Conservation (phyloP, 2,888 invertebrate genomes). For the Dasypogon diadema region DNA sequence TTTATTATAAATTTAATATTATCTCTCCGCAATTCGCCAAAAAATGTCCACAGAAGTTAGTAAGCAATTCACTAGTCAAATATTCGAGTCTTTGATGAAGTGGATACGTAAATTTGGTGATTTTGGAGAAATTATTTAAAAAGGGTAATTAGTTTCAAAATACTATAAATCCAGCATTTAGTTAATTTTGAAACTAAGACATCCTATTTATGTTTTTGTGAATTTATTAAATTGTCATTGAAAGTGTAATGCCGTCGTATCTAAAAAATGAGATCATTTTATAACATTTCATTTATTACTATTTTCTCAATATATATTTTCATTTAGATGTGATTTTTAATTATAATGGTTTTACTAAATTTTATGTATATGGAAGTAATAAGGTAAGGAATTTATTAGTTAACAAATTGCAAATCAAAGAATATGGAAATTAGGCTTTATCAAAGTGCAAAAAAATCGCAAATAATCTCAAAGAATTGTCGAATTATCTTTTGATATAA, state of each 20-base stretch:
- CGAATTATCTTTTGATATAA: neutral
- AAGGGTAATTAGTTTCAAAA: slow-evolving; percentile 18
- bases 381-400: slow-evolving; percentile 1
- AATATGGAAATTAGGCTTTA: neutral
- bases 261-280: slow-evolving; percentile 26
- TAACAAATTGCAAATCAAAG: neutral
- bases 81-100: neutral
- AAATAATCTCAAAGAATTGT: neutral
- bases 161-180: neutral
- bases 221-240: slow-evolving; percentile 28
- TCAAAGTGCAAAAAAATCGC: neutral
- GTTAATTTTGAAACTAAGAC: neutral
- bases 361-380: slow-evolving; percentile 5
- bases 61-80: slow-evolving; percentile 29
- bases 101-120: slow-evolving; percentile 1
- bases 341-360: neutral
- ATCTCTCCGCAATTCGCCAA: neutral
- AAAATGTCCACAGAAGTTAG: neutral
- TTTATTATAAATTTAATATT: slow-evolving; percentile 10
- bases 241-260: slow-evolving; percentile 43
- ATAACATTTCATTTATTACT: slow-evolving; percentile 32
- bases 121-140: slow-evolving; percentile 20
- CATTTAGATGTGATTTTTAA: slow-evolving; percentile 30
- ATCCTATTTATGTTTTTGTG: slow-evolving; percentile 23
- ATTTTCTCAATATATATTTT: slow-evolving; percentile 15